Evolutionary conservation across 35 echinoderm and acorn worm genomes (phyloP), one percentile per base, ranked within the genome.

Genomic region (Apostichopus parvimensis): DNA sequence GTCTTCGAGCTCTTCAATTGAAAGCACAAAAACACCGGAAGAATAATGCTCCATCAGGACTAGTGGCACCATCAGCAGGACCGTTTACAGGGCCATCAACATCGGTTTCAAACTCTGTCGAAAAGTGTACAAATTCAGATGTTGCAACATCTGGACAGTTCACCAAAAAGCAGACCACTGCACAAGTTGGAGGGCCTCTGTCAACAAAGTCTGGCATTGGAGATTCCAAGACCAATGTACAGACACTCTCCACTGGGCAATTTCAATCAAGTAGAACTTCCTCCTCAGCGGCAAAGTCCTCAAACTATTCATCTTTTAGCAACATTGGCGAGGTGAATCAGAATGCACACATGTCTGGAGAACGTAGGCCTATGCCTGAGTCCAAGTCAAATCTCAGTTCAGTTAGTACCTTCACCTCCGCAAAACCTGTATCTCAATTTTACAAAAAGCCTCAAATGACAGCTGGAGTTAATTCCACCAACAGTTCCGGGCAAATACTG

Each of bases 391-490:
- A 75, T 21, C 61, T 64, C 26, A 62, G 6, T 72, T 72, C 86
- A 52, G 21, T 15, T 18, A 52, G 55, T 56, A 57, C 8, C 15
- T 68, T 88, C 5, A 66, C 64, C 9, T 87, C 57, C 28, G 17
- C 62, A 21, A 88, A 72, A 54, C 23, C 62, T 13, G 61, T 55
- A 8, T 73, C 86, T 22, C 86, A 88, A 66, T 88, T 88, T 73
- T 88, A 88, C 61, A 88, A 88, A 73, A 88, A 88, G 86, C 14
- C 86, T 45, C 21, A 54, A 57, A 26, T 15, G 13, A 45, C 34
- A 45, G 79, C 23, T 54, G 55, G 79, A 34, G 79, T 17, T 24
- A 82, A 24, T 53, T 53, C 23, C 22, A 15, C 34, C 34, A 54
- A 82, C 9, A 52, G 17, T 75, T 75, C 20, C 0, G 6, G 17